These are phyloP conservation scores for Myathropa florea DNA, from an alignment of 2,888 invertebrate species.

Conservation along the genomic window DNA sequence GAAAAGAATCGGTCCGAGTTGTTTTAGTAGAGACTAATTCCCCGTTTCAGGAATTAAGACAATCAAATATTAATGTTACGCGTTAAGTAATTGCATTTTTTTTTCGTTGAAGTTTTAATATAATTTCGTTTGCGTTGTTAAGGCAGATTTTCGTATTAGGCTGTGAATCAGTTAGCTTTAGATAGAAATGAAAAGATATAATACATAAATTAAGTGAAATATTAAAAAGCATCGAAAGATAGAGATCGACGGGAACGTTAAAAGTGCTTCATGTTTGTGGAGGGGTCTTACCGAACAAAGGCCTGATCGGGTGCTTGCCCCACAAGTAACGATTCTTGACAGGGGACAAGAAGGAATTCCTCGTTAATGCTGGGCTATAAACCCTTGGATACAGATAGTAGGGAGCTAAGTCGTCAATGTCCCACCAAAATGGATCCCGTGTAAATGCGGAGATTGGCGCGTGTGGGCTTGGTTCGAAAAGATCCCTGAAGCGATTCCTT, in stretches of 20 bases:
- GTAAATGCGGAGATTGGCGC: conserved; percentile 90
- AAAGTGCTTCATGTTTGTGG: background rate
- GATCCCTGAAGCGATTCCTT: conserved; percentile 83
- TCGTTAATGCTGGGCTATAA: conserved; percentile 87
- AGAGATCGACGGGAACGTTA: background rate
- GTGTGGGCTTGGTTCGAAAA: conserved; percentile 90
- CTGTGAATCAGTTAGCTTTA: background rate
- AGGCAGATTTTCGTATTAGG: background rate
- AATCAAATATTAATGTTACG: background rate
- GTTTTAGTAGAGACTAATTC: background rate
- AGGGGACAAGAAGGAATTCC: conserved; percentile 94
- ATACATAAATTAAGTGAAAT: background rate
- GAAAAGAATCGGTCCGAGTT: background rate
- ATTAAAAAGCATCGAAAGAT: background rate
- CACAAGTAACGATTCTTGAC: conserved; percentile 95
- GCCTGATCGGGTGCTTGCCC: conserved; percentile 94
- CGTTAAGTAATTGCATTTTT: background rate
- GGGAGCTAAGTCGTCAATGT: conserved; percentile 90
- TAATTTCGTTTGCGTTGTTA: background rate
- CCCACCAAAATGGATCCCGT: conserved; percentile 95
- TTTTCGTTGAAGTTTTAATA: background rate
- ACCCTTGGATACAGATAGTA: conserved; percentile 85
- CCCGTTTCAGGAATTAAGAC: background rate
- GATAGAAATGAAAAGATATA: background rate
- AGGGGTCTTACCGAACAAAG: conserved; percentile 87